Conservation (phyloP, 2,888 invertebrate species). For the Folsomia manolachei region DNA sequence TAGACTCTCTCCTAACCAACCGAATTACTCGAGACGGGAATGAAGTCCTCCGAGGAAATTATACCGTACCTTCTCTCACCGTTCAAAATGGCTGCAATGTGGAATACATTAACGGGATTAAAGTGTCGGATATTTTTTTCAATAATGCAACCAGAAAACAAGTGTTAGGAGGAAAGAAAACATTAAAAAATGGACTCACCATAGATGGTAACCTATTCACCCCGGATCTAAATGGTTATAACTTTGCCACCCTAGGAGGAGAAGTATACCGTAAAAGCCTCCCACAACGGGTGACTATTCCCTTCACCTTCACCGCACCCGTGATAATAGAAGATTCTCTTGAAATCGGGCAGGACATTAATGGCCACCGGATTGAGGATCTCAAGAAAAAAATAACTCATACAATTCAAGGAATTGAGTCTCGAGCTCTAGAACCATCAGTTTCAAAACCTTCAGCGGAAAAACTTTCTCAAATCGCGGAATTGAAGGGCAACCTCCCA, state of each 20-base stretch:
- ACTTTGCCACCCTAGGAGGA: conserved; percentile 4
- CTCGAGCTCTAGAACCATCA: neutral
- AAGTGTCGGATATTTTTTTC: conserved; percentile 21
- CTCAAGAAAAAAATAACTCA: neutral
- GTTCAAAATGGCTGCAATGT: conserved; percentile 28
- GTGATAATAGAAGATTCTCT: conserved; percentile 21
- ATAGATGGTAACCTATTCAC: conserved; percentile 24
- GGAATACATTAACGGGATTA: conserved; percentile 29
- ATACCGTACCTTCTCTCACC: conserved; percentile 20
- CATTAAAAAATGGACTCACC: conserved; percentile 20
- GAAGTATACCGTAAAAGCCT: conserved; percentile 2
- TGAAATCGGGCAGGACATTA: conserved; percentile 23
- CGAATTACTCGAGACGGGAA: conserved; percentile 25
- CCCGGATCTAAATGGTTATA: conserved; percentile 24
- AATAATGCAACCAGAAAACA: conserved; percentile 10
- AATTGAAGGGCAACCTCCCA: neutral
- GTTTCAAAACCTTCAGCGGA: neutral
- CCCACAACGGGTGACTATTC: conserved; percentile 22
- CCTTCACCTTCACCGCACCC: conserved; percentile 28
- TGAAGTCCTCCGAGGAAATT: conserved; percentile 30
- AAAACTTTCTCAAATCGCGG: neutral
- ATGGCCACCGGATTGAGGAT: conserved; percentile 16
- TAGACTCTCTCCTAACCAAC: conserved; percentile 23
- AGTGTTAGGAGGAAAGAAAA: conserved; percentile 33
- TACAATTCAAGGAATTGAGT: neutral